phyloP scores from a whole-genome alignment of 1,140 invertebrate genomes.

The Hycleus phaleratus region DNA sequence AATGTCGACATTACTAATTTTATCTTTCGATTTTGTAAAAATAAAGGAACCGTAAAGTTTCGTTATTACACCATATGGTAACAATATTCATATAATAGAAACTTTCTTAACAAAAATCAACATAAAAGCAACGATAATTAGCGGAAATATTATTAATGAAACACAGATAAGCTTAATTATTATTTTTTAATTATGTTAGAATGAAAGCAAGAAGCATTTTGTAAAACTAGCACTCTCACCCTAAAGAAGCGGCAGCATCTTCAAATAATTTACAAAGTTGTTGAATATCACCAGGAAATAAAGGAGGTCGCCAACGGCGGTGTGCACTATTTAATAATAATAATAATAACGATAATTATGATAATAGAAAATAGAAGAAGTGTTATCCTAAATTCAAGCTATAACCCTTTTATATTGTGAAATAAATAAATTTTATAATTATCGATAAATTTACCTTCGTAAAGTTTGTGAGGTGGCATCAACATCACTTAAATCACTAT shows the following conservation, averaged over 20 bases:
- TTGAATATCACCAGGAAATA: slow-evolving; percentile 66
- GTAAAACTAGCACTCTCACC: slow-evolving; percentile 35
- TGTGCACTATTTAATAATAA: slow-evolving; percentile 45
- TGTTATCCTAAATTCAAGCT: not conserved
- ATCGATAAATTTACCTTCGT: slow-evolving; percentile 47
- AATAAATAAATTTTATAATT: not conserved
- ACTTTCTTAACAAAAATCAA: no score
- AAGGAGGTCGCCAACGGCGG: slow-evolving; percentile 61
- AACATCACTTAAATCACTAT: slow-evolving; percentile 56
- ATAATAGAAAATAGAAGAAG: not conserved
- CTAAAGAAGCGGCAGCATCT: slow-evolving; percentile 44
- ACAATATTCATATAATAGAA: no score
- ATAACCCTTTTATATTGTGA: not conserved
- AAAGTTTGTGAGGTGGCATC: slow-evolving; percentile 50
- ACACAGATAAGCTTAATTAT: no score
- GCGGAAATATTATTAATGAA: no score
- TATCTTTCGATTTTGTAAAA: no score
- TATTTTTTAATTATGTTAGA: no score
- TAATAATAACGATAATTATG: not conserved
- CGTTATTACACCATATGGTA: no score
- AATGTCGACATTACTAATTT: no score
- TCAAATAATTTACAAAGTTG: slow-evolving; percentile 65
- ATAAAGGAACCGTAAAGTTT: no score
- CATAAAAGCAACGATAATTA: no score
- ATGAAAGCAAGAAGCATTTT: no score